Evolutionary conservation across 1,140 invertebrate genomes (phyloP), one percentile per base, ranked within the genome.

Genomic region (Aphidius gifuensis): DNA sequence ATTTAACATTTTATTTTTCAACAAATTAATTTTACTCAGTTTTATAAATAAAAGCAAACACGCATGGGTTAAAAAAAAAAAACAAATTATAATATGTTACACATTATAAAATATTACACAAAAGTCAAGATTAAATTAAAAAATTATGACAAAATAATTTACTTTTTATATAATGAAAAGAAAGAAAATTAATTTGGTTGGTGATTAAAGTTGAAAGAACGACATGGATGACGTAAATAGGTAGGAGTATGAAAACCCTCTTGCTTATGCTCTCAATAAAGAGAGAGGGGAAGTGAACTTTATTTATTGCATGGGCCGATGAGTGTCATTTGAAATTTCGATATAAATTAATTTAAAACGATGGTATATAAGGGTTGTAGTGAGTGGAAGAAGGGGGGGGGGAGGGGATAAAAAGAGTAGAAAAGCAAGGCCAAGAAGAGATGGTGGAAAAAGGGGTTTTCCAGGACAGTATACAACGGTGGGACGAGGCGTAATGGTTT

Each of bases 251-350:
- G 49, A 9, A 23, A 11, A 38, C 9, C 40, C 7, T n/a, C 39
- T 43, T 44, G 43, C 40, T 42, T 11, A 55, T 16, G 53, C 40
- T 40, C 53, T 40, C 11, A 5, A 43, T 43, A n/a, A 11, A 9
- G 11, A 11, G 53, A 9, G 11, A 16, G 1, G 9, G 11, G n/a
- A 8, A 11, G 53, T 9, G 11, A 9, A 39, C 61, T 66, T 76
- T 77, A 77, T 77, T 77, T 79, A 77, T 71, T 67, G 71, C 66
- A 67, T 68, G 62, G 68, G 58, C 60, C 71, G 73, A 78, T 72
- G 72, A 75, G 73, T 74, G 76, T 78, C 76, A 74, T 77, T 78
- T 74, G 76, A 79, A 79, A 78, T 79, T 78, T 78, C 72, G 73
- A 77, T 76, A 74, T 76, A 77, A 78, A 79, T 79, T 77, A 78